Percentiles rank a stretch among this genome's conserved stretches.
Evolutionary conservation across 1,140 invertebrate species (phyloP).

Genomic region (Varroa destructor): DNA sequence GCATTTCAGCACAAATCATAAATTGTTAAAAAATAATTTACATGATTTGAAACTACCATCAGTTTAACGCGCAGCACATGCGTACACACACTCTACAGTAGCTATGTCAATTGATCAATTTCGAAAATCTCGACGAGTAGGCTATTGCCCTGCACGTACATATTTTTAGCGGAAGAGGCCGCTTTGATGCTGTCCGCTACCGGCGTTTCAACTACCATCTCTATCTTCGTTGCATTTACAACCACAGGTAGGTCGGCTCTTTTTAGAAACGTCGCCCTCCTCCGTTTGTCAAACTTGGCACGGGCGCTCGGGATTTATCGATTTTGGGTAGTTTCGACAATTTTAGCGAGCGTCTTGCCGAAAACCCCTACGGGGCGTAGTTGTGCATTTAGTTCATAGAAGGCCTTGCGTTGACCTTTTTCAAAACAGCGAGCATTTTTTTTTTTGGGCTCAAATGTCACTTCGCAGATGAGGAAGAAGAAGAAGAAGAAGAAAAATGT

Average conservation of each 20-base stretch:
- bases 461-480: constrained; percentile 46
- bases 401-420: constrained; percentile 84
- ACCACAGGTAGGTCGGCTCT: constrained; percentile 79
- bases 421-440: constrained; percentile 87
- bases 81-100: too few species aligned
- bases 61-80: too few species aligned
- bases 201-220: constrained; percentile 94
- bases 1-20: too few species aligned
- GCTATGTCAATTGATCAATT: too few species aligned
- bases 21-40: too few species aligned
- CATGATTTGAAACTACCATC: too few species aligned
- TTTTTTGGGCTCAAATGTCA: constrained; percentile 88
- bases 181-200: constrained; percentile 65
- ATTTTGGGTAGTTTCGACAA: constrained; percentile 85
- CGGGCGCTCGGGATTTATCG: constrained; percentile 64
- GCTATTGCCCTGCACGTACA: constrained; percentile 92
- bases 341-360: constrained; percentile 81
- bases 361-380: constrained; percentile 79
- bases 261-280: constrained; percentile 63
- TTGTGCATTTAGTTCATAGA: constrained; percentile 98
- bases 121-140: constrained; percentile 62
- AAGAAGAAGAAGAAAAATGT: constrained; percentile 47
- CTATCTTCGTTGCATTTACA: constrained; percentile 99
- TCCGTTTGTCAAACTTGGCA: constrained; percentile 52
- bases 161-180: constrained; percentile 61